Conservation (phyloP, 1,140 invertebrate species). For the Drosophila athabasca region DNA sequence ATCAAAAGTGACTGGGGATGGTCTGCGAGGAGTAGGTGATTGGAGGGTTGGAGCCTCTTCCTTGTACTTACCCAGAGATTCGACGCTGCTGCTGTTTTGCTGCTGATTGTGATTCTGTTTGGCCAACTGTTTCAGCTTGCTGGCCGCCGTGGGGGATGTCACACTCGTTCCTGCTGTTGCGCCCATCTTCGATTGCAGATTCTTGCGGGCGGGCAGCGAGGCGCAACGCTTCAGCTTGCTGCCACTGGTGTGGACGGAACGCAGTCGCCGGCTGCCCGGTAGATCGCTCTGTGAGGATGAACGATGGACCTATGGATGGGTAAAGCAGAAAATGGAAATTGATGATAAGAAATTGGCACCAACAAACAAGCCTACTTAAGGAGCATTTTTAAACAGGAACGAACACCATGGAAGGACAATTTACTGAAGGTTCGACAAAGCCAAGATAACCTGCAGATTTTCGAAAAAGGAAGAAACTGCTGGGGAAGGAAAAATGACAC, state of each 20-base stretch:
- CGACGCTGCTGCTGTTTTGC: slow-evolving; percentile 67
- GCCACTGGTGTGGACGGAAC: slow-evolving; percentile 75
- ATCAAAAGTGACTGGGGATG: slow-evolving; percentile 15
- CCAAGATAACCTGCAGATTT: too few relatives aligned
- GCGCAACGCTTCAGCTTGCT: slow-evolving; percentile 85
- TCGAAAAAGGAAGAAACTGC: too few relatives aligned
- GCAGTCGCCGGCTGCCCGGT: slow-evolving; percentile 82
- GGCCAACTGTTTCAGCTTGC: slow-evolving; percentile 43
- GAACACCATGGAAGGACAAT: too few relatives aligned
- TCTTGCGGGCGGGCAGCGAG: slow-evolving; percentile 83
- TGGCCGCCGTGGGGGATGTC: slow-evolving; percentile 38
- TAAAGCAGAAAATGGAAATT: too few relatives aligned
- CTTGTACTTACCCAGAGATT: slow-evolving; percentile 76
- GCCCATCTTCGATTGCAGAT: slow-evolving; percentile 56
- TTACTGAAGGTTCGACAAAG: too few relatives aligned
- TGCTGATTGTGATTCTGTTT: slow-evolving; percentile 53
- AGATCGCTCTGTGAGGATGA: slow-evolving; percentile 85
- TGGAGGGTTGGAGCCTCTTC: neutral
- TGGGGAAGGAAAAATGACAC: too few relatives aligned
- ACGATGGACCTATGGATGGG: slow-evolving; percentile 79
- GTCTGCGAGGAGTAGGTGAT: neutral
- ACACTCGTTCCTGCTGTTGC: slow-evolving; percentile 16
- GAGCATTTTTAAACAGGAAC: too few relatives aligned
- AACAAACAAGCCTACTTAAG: too few relatives aligned
- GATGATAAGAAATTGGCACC: too few relatives aligned